Conservation (phyloP, 92 coral and sea anemone species). For the Paragorgia papillata region DNA sequence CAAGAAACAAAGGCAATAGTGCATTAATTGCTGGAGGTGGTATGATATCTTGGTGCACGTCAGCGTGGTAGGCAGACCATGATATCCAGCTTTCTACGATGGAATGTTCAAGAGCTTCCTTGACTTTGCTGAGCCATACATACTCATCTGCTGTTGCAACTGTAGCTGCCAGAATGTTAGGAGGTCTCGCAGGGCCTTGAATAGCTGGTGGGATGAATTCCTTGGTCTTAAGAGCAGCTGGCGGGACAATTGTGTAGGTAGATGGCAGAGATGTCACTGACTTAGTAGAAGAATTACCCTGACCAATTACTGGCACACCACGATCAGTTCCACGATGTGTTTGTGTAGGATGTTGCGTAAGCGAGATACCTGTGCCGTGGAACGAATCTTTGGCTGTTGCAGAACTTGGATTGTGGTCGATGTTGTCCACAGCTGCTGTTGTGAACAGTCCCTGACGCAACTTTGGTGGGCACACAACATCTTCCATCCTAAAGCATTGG, state of each 20-base stretch:
- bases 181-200: neutral
- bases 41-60: neutral
- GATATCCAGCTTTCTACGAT: constrained; percentile 7
- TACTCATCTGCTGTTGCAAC: constrained; percentile 6
- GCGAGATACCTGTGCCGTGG: constrained; percentile 36
- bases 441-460: constrained; percentile 19
- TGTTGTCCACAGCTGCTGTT: constrained; percentile 40
- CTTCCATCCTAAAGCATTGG: constrained; percentile 4
- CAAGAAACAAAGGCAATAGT: constrained; percentile 39
- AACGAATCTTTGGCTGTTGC: constrained; percentile 33
- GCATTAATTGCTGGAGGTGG: constrained; percentile 22
- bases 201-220: constrained; percentile 3
- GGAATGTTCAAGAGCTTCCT: neutral
- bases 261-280: constrained; percentile 46
- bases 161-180: neutral
- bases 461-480: constrained; percentile 40
- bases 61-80: constrained; percentile 41
- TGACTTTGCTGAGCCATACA: constrained; percentile 17
- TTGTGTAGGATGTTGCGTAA: constrained; percentile 38
- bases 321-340: constrained; percentile 16
- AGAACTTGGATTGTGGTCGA: too few species aligned
- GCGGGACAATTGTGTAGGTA: constrained; percentile 24
- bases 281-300: constrained; percentile 22
- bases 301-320: neutral
- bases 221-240: constrained; percentile 22